Evolutionary conservation across 2,113 vertebrate genomes (phyloP), one percentile per base, ranked within the genome.

Genomic region (Bombycilla garrulus): DNA sequence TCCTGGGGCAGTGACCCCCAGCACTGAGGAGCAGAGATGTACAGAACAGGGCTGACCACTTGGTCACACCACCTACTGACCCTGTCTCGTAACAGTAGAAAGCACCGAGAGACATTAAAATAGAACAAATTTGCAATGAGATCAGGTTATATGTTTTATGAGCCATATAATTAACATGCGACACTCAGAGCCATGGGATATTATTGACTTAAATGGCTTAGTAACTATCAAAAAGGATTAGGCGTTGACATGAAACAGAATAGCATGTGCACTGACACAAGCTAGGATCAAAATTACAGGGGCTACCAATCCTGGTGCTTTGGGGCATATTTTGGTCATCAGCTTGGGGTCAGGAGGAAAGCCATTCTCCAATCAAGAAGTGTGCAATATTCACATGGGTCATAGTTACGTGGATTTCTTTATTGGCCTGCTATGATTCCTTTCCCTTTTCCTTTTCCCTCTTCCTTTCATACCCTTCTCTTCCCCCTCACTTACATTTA

Each of bases 221-320:
- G 92, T 90, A 94, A 94, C 92, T 96, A 96, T 96, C 94, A 97
- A 86, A 96, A 96, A 94, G 93, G 93, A 95, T 96, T 96, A 96
- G 83, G 80, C 92, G 36, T 90, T 93, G 90, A 96, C 92, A 94
- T 95, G 95, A 96, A 95, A 93, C 80, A 92, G 94, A 95, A 93
- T 74, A 94, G 90, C 77, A 65, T 88, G 66, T 81, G 72, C 60
- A 93, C 82, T 94, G 82, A 86, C 72, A 96, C 90, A 95, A 93
- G 72, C 61, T 86, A 90, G 56, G 92, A 95, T 96, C 90, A 96
- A 81, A 96, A 94, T 90, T 86, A 92, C 95, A 93, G 92, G 76
- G 60, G 77, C 82, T 88, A 96, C 72, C 82, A 86, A 84, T 86
- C 72, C 76, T 93, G 74, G 36, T 88, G 94, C 95, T 95, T 93